phyloP scores from a whole-genome alignment of 2,888 invertebrate species.

The Muscina levida region DNA sequence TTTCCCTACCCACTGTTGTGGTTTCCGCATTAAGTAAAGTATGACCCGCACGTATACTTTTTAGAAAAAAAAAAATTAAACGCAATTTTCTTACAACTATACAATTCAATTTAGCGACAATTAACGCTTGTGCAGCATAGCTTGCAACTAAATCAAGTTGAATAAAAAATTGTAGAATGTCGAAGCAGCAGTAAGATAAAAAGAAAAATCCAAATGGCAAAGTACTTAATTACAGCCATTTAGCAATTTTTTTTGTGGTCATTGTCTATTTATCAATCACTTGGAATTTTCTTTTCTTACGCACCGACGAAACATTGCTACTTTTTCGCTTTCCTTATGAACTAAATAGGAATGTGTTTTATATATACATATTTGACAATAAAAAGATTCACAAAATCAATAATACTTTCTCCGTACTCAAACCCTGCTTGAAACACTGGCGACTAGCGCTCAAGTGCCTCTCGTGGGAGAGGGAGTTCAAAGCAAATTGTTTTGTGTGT shows the following conservation, averaged over 20 bases:
- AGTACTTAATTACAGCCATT: neutral
- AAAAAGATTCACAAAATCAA: conserved; percentile 50
- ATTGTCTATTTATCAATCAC: conserved; percentile 15
- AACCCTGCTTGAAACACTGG: conserved; percentile 42
- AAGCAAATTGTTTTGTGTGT: neutral
- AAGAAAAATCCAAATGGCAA: conserved; percentile 36
- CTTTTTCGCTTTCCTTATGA: conserved; percentile 13
- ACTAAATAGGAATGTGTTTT: conserved; percentile 15
- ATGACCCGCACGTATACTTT: conserved; percentile 44
- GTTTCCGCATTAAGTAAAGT: conserved; percentile 35
- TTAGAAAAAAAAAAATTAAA: neutral
- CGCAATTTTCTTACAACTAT: neutral
- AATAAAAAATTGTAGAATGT: too few species aligned
- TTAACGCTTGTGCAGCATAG: neutral
- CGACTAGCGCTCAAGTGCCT: conserved; percentile 53
- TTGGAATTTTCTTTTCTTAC: conserved; percentile 55
- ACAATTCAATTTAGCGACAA: neutral
- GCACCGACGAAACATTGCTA: conserved; percentile 20
- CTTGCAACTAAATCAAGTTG: conserved; percentile 30
- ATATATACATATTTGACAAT: conserved; percentile 4
- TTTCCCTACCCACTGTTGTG: too few species aligned
- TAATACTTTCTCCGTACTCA: conserved; percentile 3
- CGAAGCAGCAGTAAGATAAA: conserved; percentile 32
- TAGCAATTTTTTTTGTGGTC: neutral
- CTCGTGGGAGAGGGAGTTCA: conserved; percentile 29